Conservation (phyloP, 2,888 invertebrate genomes). For the Lithodes maja region DNA sequence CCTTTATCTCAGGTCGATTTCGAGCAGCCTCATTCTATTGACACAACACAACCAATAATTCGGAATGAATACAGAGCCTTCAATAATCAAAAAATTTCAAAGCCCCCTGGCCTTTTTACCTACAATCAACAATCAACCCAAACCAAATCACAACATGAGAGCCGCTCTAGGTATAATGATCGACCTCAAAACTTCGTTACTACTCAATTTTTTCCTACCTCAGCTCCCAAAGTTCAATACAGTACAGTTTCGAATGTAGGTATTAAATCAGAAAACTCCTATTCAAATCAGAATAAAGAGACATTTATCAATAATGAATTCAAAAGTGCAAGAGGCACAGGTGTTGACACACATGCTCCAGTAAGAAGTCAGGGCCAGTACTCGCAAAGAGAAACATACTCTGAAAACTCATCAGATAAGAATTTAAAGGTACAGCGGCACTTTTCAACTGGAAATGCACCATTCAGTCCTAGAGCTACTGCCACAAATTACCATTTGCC, state of each 20-base stretch:
- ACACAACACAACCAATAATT: not conserved
- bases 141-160: not conserved
- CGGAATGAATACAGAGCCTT: too few species aligned
- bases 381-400: not conserved
- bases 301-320: too few species aligned
- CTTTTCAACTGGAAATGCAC: slow-evolving; percentile 5
- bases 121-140: not conserved
- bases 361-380: not conserved
- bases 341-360: not conserved
- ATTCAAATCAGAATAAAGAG: not conserved
- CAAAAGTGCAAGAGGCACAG: not conserved
- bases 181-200: not conserved
- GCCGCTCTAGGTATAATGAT: not conserved
- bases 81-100: too few species aligned
- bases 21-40: not conserved
- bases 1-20: not conserved
- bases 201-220: not conserved
- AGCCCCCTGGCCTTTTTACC: not conserved
- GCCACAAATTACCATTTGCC: not conserved
- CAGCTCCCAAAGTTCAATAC: not conserved
- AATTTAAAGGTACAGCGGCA: not conserved
- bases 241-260: not conserved
- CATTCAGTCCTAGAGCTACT: slow-evolving; percentile 13
- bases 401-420: too few species aligned
- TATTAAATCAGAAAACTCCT: not conserved